Conservation (phyloP, 2,113 vertebrate genomes). For the Telmatochromis bifrenatus region DNA sequence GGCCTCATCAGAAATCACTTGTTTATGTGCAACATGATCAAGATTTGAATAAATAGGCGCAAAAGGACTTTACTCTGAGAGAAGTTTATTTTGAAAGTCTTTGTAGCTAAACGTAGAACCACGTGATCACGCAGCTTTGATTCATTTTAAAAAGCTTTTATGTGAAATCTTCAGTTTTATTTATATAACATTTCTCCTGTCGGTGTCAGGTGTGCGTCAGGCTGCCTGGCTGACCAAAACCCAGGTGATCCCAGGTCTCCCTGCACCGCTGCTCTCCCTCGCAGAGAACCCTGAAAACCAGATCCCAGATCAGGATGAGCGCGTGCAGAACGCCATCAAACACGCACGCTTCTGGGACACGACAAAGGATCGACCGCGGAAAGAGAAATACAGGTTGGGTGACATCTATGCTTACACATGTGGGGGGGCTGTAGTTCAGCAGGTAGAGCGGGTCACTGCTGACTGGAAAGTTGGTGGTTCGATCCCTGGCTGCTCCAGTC, state of each 20-base stretch:
- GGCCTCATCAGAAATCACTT: not conserved
- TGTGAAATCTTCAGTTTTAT: not conserved
- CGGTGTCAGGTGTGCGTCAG: conserved; percentile 81
- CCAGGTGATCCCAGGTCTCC: conserved; percentile 78
- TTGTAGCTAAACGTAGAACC: not conserved
- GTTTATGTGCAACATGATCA: not conserved
- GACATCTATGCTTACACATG: not conserved
- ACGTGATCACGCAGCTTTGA: not conserved
- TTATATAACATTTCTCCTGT: fast-evolving
- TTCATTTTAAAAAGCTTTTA: not conserved
- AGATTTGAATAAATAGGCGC: not conserved
- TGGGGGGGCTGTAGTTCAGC: fast-evolving
- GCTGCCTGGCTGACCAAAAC: conserved; percentile 92
- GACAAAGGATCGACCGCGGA: conserved; percentile 59
- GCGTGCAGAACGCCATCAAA: conserved; percentile 68
- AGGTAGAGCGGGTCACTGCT: not conserved
- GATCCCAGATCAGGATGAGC: conserved; percentile 74
- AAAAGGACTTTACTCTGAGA: not conserved
- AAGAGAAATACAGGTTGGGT: conserved; percentile 76
- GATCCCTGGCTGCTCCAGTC: not conserved
- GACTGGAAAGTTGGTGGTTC: not conserved
- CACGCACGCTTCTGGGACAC: conserved; percentile 83
- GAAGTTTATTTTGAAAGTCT: not conserved
- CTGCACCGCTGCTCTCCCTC: conserved; percentile 67
- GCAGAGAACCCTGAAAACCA: conserved; percentile 53